Evolutionary conservation across 2,888 invertebrate genomes (phyloP).

Genomic region (Exephanes ischioxanthus): DNA sequence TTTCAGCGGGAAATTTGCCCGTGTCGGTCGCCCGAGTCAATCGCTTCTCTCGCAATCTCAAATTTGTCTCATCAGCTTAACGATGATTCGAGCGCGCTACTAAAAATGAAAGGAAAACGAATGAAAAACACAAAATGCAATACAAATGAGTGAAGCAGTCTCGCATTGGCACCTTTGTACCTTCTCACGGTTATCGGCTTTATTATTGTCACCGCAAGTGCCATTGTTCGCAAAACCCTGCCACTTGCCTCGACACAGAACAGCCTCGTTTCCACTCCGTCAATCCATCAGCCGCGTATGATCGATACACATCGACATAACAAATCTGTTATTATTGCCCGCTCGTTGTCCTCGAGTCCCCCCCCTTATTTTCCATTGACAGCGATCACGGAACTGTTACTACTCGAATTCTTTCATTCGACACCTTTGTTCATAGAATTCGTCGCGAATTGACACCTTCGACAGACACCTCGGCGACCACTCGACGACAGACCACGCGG

Average conservation of each 20-base stretch:
- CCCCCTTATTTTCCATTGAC: constrained; percentile 13
- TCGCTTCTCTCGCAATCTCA: too few species aligned
- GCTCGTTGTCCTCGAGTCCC: neutral
- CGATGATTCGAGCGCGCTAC: neutral
- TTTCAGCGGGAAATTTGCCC: too few species aligned
- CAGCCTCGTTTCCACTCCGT: constrained; percentile 26
- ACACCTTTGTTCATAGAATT: constrained; percentile 52
- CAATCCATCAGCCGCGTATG: constrained; percentile 21
- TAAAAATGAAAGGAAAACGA: neutral
- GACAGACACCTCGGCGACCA: constrained; percentile 41
- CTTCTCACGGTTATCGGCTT: constrained; percentile 20
- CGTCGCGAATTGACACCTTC: constrained; percentile 62
- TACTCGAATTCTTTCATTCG: constrained; percentile 12
- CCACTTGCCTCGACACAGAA: constrained; percentile 17
- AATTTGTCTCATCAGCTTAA: neutral
- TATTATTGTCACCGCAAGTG: neutral
- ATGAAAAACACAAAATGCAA: neutral
- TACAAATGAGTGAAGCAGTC: neutral
- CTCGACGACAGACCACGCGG: neutral
- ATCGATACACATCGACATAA: constrained; percentile 21
- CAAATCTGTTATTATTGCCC: constrained; percentile 44
- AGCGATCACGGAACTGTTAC: constrained; percentile 5
- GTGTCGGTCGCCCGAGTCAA: too few species aligned
- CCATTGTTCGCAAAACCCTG: constrained; percentile 8
- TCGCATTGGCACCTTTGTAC: constrained; percentile 3